These are phyloP conservation scores for Drosophila emarginata DNA, from an alignment of 2,888 invertebrate species.

Conservation along the genomic window DNA sequence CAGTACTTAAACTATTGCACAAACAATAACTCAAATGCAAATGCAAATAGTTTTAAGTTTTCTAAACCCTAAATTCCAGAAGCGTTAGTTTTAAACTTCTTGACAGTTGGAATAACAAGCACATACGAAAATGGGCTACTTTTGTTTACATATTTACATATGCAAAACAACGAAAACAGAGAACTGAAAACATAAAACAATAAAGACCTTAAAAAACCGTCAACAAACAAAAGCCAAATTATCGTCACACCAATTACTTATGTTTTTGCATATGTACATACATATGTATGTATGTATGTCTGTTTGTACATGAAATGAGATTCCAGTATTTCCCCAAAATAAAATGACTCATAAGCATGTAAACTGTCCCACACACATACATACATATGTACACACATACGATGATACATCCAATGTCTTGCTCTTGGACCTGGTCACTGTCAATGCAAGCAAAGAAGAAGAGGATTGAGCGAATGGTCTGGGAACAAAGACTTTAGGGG, in stretches of 20 bases:
- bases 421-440: constrained; percentile 14
- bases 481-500: constrained; percentile 12
- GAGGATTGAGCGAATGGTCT: neutral
- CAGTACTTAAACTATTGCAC: neutral
- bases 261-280: neutral
- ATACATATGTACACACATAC: constrained; percentile 9
- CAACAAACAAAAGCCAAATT: constrained; percentile 13
- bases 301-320: neutral
- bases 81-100: neutral
- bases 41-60: neutral
- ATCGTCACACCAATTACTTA: constrained; percentile 8
- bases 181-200: neutral
- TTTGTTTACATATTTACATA: neutral
- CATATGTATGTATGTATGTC: neutral
- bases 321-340: constrained; percentile 54
- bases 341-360: constrained; percentile 51
- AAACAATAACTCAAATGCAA: neutral
- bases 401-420: constrained; percentile 5
- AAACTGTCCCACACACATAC: constrained; percentile 44
- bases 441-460: constrained; percentile 14
- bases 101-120: constrained; percentile 27
- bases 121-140: constrained; percentile 43
- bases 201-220: constrained; percentile 17
- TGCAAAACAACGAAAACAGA: constrained; percentile 4
- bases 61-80: neutral